Base-by-base conservation (phyloP, 2,888 invertebrate species). In the Leucozona laternaria region DNA sequence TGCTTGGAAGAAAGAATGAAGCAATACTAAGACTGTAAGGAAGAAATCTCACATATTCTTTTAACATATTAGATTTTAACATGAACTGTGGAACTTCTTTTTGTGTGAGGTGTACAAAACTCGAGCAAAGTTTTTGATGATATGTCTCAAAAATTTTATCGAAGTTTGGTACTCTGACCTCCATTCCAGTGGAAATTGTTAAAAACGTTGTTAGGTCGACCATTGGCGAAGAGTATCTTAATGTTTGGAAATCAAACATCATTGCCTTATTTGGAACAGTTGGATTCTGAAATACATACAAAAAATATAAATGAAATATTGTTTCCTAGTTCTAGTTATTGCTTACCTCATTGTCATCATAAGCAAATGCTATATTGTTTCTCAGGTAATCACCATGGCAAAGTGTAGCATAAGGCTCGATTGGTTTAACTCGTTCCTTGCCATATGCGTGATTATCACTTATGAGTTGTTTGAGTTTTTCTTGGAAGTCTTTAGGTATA, bases 221-320 rank as follows among this genome's bases (percentile, higher is more conserved):
- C 93, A 92, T 92, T 40, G 92, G 93, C 15, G 93, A 92, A 8
- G 90, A 89, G 48, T 91, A 84, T 1, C 91, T 90, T 53, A 92
- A 79, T 0, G 92, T 92, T 88, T 93, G 92, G 57, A 92, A 91
- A 89, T 93, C 92, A 71, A 92, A 93, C 91, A 92, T 92, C 89
- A 92, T 91, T 1, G 90, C 88, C 2, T 90, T 91, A 4, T 80
- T 58, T 0, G 93, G 92, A 11, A 71, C 48, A 5, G 82, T 88
- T 8, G 81, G 28, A 31, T 87, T 73, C 89, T 90, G 57, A 22
- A 76, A 70, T 25, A 5, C 11, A 60, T 10, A 48, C 37, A 45
- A 11, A 28, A 66, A 2, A 45, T 7, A 31, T 50, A 22, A 15
- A 13, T 11, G 11, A 22, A 15, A 53, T n/a, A 70, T 22, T 37